Base-by-base conservation (phyloP, 2,888 invertebrate genomes). In the Tricholauxania praeusta region DNA sequence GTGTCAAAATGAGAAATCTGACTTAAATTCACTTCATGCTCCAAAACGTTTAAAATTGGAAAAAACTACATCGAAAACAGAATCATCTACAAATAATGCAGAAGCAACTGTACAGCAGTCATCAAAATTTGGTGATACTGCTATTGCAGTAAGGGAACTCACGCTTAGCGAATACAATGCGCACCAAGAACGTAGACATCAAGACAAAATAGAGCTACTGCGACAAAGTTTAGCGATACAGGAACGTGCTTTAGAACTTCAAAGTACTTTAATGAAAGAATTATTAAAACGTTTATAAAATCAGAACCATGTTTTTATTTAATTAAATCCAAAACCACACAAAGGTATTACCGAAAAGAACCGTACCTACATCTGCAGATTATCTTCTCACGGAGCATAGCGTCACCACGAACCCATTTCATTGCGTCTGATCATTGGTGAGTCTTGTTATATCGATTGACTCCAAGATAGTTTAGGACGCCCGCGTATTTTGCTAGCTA, bases 141-240 rank as follows among this genome's bases (percentile, higher is more conserved):
- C 39, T 17, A 32, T n/a, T 39, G 5, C 39, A 39, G 1, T 10
- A 39, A 55, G 10, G 12, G 72, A 75, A 14, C 74, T 78, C 64
- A 66, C 74, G 7, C 65, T 79, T 12, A 67, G 69, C 5, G 66
- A 71, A 12, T 78, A 77, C 47, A 79, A 79, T 72, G 69, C 64
- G 12, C 75, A 77, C 15, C 79, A 79, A 47, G 78, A 79, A 67
- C 72, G 74, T 15, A 74, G 79, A 55, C 79, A 79, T 67, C 75
- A 75, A 3, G 79, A 79, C 66, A 77, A 79, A 65, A 75, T 79
- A 71, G 51, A 66, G 14, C 32, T 79, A 14, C 5, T 79, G 17
- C 72, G 74, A 10, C 74, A 75, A 64, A 73, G 67, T 19, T 63
- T 78, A 39, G 15, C 71, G 57, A 68, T 78, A 32, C 79, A 79